Percentiles rank a stretch among this genome's conserved stretches.
Conservation (phyloP, 2,888 invertebrate species). For the Papilio demoleus region DNA sequence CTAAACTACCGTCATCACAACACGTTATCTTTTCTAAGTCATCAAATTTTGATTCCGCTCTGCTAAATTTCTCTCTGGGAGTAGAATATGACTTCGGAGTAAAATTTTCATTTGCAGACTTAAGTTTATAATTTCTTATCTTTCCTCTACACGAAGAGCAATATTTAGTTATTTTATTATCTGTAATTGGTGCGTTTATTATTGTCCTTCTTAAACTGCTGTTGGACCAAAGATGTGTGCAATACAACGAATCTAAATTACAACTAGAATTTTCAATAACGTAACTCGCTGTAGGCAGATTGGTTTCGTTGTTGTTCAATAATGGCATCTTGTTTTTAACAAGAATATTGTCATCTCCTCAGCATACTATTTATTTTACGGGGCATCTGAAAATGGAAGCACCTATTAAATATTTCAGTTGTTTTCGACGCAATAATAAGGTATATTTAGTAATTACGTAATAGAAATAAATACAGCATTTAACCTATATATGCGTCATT, state of each 20-base stretch:
- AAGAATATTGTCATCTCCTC: slow-evolving; percentile 42
- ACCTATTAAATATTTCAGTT: slow-evolving; percentile 18
- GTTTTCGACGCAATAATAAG: too few species aligned
- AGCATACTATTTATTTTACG: slow-evolving; percentile 45
- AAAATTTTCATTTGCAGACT: slow-evolving; percentile 60
- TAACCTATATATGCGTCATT: neutral
- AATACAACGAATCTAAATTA: slow-evolving; percentile 71
- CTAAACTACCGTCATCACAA: slow-evolving; percentile 33
- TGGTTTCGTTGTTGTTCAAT: slow-evolving; percentile 59
- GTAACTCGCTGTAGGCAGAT: slow-evolving; percentile 53
- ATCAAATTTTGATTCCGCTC: slow-evolving; percentile 47
- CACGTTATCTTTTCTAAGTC: slow-evolving; percentile 37
- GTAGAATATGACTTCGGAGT: slow-evolving; percentile 73
- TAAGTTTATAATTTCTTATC: slow-evolving; percentile 76
- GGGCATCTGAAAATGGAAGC: slow-evolving; percentile 52
- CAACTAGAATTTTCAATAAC: slow-evolving; percentile 58
- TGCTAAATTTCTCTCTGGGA: slow-evolving; percentile 58
- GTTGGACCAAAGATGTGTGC: slow-evolving; percentile 74
- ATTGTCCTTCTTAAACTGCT: slow-evolving; percentile 66
- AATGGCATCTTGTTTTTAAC: slow-evolving; percentile 63
- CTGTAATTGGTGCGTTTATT: slow-evolving; percentile 58
- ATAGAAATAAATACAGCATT: neutral
- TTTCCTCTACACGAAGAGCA: slow-evolving; percentile 76
- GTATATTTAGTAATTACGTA: too few species aligned
- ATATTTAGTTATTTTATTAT: slow-evolving; percentile 66